Evolutionary conservation across 92 coral and sea anemone species (phyloP), one percentile per base, ranked within the genome.

Genomic region (Zoanthus solanderi): DNA sequence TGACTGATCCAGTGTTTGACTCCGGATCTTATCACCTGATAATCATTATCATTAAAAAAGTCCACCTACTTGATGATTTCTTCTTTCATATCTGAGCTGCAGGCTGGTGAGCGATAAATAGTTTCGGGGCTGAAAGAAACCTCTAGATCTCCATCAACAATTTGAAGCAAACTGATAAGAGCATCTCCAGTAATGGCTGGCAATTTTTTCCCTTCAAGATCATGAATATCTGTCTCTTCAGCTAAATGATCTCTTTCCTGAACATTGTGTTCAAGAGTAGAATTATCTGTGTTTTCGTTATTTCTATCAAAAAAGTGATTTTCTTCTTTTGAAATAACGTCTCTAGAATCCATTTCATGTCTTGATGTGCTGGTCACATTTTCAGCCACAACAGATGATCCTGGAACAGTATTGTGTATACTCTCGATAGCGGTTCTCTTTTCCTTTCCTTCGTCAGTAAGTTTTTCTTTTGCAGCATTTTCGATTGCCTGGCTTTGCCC

Each of bases 121-220:
- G 91, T 88, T 89, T 94, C 98, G 28, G 96, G 93, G 52, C 98
- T 92, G 58, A 90, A 94, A 42, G 98, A 92, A 89, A 92, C 98
- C 85, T 94, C 98, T 9, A 94, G 75, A 78, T 96, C 98, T 78
- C 87, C 94, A 87, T 96, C 98, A 28, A 94, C 98, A 0, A 90
- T 87, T 45, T 84, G 90, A 12, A 96, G 82, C 42, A 96, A 50
- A 32, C 83, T 52, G 61, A 96, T 85, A 57, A 92, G 90, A 30
- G 88, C 93, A 56, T 90, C 92, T 13, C 82, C 79, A 46, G 72
- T 81, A 14, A 96, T 88, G 8, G 91, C 69, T 11, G 93, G 94
- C 72, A 67, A 11, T 71, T 34, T 63, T 30, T 16, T 32, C 54
- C 46, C 72, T 29, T 48, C 63, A 16, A 63, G 8, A 78, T 46